Evolutionary conservation across 2,797 vertebrate species (phyloP), one percentile per base, ranked within the genome.

Genomic region (Bucorvus abyssinicus): DNA sequence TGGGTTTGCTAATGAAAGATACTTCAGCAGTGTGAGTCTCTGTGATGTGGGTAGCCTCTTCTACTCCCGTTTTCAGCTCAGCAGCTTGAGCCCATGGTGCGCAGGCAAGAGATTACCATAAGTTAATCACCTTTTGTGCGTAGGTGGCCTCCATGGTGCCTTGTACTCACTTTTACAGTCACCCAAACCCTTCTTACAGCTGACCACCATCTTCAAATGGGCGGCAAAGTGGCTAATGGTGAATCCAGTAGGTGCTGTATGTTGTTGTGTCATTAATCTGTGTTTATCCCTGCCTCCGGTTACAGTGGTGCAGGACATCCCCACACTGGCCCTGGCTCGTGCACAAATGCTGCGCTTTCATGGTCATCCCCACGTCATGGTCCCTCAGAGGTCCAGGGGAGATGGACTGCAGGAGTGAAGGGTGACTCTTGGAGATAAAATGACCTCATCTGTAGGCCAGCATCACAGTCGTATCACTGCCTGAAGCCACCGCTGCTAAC

Each of bases 21-120:
- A 17, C 68, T 91, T 65, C 69, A 59, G 67, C 38, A 63, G 55
- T 4, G 7, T 29, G 42, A 34, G 38, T 23, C 57, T 57, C 53
- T 47, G n/a, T 22, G 63, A 50, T 68, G 55, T 47, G 92, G 63
- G 84, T 74, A 83, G 75, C 75, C 44, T 87, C 81, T 27, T 78
- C n/a, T 64, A 7, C 59, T 80, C 86, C 38, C 0, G 0, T 36
- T 21, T 55, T 27, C 52, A 55, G 61, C 44, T 63, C 59, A 29
- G 82, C 6, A 17, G 1, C 61, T 30, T 9, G 36, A 87, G 42
- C 49, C 24, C 14, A 0, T 3, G 38, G 32, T 1, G 1, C 19
- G 23, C 21, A 47, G 38, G 21, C 18, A 45, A 55, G 79, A 36
- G 24, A 18, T 52, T 21, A 26, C 15, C 36, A 8, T 9, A 40